Evolutionary conservation across 2,888 invertebrate genomes (phyloP).

Genomic region (Zaprionus bogoriensis): DNA sequence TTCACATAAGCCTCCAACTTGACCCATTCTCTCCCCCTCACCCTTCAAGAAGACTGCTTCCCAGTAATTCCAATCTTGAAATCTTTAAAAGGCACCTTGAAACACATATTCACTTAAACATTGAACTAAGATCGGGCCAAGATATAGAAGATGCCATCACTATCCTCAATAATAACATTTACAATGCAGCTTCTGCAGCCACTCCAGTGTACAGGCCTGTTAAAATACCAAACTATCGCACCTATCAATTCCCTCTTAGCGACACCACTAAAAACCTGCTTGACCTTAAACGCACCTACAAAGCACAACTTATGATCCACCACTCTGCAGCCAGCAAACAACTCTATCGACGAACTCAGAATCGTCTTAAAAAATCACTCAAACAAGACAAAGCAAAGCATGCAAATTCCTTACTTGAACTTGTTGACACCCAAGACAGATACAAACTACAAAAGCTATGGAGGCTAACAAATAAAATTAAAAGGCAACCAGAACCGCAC

Average conservation of each 20-base stretch:
- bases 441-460: not conserved
- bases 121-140: not conserved
- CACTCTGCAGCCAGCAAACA: not conserved
- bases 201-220: not conserved
- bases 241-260: not conserved
- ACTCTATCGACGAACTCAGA: not conserved
- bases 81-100: not conserved
- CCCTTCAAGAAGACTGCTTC: not conserved
- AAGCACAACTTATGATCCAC: not conserved
- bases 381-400: not conserved
- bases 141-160: not conserved
- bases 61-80: not conserved
- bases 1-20: not conserved
- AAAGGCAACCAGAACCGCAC: not conserved
- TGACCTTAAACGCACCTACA: not conserved
- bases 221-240: not conserved
- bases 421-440: not conserved
- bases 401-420: not conserved
- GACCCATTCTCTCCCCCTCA: not conserved
- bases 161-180: not conserved
- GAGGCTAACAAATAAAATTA: not conserved
- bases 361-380: not conserved
- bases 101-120: not conserved
- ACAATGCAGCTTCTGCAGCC: not conserved
- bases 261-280: not conserved